Evolutionary conservation across 2,113 vertebrate species (phyloP).

Genomic region (Melanocharis versteri): DNA sequence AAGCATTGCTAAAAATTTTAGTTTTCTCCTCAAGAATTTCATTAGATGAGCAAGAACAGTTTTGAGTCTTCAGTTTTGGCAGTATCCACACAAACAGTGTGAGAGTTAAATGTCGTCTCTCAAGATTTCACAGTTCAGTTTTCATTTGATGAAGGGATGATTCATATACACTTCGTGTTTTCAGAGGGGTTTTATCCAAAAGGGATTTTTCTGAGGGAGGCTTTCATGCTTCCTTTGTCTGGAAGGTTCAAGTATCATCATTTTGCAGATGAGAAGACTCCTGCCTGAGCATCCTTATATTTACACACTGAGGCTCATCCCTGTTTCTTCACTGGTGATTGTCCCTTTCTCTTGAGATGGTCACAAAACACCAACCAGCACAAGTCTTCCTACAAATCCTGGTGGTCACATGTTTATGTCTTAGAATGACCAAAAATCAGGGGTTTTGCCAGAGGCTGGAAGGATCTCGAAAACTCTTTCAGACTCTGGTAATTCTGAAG

Average conservation of each 20-base stretch:
- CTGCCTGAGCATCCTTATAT: background rate
- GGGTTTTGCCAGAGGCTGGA: background rate
- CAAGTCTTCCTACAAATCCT: background rate
- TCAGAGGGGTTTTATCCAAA: background rate
- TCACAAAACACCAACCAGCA: background rate
- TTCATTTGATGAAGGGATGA: background rate
- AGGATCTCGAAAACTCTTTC: background rate
- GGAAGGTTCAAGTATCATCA: background rate
- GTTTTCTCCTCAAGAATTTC: background rate
- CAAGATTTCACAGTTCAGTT: background rate
- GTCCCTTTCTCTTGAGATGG: background rate
- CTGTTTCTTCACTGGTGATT: background rate
- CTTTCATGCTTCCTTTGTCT: background rate
- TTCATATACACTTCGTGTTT: background rate
- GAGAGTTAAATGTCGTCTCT: background rate
- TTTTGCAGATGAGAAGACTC: background rate
- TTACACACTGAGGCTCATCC: background rate
- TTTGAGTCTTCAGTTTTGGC: background rate
- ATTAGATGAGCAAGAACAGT: background rate
- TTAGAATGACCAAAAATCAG: background rate
- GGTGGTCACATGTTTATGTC: background rate
- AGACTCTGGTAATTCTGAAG: background rate
- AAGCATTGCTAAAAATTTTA: background rate
- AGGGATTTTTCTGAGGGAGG: background rate
- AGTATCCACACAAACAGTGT: background rate